Conservation (phyloP, 2,888 invertebrate species). For the Eupithecia exiguata region DNA sequence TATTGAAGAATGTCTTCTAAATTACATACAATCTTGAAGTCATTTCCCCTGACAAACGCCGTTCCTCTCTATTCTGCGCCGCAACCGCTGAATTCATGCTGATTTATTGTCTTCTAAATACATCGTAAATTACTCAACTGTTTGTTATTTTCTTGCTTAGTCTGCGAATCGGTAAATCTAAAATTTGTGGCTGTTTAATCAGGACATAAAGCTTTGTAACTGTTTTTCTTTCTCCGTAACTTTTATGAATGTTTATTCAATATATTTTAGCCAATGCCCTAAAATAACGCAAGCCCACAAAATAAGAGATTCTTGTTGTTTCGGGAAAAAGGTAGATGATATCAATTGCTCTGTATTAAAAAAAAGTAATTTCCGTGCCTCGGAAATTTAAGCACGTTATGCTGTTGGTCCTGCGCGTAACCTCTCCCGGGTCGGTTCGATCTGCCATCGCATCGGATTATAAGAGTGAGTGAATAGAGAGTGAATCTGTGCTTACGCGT, state of each 20-base stretch:
- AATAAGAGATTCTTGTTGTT: not conserved
- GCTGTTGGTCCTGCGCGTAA: too few relatives aligned
- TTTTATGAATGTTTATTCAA: not conserved
- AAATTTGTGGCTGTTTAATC: not conserved
- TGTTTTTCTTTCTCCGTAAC: not conserved
- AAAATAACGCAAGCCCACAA: not conserved
- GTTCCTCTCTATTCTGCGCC: conserved; percentile 25
- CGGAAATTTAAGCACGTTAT: not conserved
- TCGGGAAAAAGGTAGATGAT: not conserved
- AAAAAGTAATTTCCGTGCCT: too few relatives aligned
- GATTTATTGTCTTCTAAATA: conserved; percentile 32
- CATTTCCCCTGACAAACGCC: conserved; percentile 21
- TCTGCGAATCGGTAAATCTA: conserved; percentile 9
- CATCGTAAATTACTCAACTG: conserved; percentile 31
- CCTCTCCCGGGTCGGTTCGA: too few relatives aligned
- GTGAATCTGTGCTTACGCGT: too few relatives aligned
- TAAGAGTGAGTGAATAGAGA: too few relatives aligned
- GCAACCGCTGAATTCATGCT: conserved; percentile 15
- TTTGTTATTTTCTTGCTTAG: conserved; percentile 25
- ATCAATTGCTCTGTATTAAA: not conserved
- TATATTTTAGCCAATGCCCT: not conserved
- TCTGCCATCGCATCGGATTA: too few relatives aligned
- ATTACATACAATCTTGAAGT: not conserved
- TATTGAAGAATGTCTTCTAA: too few relatives aligned
- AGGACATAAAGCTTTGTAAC: not conserved